Evolutionary conservation across 92 coral and sea anemone species (phyloP).

Genomic region (Epizoanthus ramosus): DNA sequence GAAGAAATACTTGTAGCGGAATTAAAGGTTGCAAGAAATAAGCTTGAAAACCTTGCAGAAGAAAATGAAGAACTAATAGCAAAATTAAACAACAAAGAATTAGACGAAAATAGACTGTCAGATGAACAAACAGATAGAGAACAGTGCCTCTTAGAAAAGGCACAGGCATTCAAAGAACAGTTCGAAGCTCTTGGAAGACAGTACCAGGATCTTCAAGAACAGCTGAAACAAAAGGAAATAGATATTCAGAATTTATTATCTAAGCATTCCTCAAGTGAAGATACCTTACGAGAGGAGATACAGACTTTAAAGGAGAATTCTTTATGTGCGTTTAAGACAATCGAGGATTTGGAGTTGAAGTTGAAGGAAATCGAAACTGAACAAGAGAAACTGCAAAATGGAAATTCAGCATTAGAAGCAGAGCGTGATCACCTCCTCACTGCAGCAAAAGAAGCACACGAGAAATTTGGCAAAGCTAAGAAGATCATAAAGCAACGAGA

Average conservation of each 20-base stretch:
- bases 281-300: too few species aligned
- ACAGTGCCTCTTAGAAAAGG: background rate
- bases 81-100: constrained; percentile 10
- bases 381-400: constrained; percentile 39
- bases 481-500: constrained; percentile 32
- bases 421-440: constrained; percentile 1
- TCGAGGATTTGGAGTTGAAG: too few species aligned
- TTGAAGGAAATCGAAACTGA: constrained; percentile 1
- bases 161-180: constrained; percentile 19
- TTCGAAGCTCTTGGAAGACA: constrained; percentile 32
- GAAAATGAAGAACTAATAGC: background rate
- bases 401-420: constrained; percentile 38
- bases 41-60: constrained; percentile 7
- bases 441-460: constrained; percentile 36
- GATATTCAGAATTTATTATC: constrained; percentile 11
- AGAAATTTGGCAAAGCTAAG: constrained; percentile 19
- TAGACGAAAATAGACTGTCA: constrained; percentile 5
- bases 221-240: constrained; percentile 3
- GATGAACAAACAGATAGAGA: constrained; percentile 6
- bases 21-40: background rate
- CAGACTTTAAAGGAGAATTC: too few species aligned
- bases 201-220: constrained; percentile 27
- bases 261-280: too few species aligned
- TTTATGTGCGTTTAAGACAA: too few species aligned
- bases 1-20: constrained; percentile 9